phyloP scores from a whole-genome alignment of 2,797 vertebrate genomes.

The Anabacerthia variegaticeps region DNA sequence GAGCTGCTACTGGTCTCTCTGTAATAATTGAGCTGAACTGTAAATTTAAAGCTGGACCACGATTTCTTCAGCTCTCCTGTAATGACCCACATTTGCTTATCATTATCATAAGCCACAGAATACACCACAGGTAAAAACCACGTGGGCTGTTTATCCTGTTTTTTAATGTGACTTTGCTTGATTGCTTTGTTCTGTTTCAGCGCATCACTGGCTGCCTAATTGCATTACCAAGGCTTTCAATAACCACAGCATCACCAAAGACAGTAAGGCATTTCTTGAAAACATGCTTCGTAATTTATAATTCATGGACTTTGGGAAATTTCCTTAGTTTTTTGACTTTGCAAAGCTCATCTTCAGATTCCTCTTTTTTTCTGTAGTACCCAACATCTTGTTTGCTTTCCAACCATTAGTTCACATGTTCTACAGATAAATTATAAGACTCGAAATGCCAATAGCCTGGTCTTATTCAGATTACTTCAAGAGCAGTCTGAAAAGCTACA shows the following conservation, averaged over 20 bases:
- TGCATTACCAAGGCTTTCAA: neutral
- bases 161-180: neutral
- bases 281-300: neutral
- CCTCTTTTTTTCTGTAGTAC: neutral
- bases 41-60: neutral
- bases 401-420: neutral
- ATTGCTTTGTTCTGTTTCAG: neutral
- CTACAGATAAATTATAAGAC: neutral
- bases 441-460: neutral
- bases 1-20: neutral
- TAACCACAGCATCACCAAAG: neutral
- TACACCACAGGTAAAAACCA: neutral
- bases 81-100: neutral
- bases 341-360: neutral
- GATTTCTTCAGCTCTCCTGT: neutral
- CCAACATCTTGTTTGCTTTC: neutral
- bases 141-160: neutral
- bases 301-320: neutral
- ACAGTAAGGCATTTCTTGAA: neutral
- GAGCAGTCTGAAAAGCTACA: neutral
- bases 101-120: neutral
- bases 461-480: neutral
- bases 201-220: neutral
- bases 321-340: neutral
- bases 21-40: neutral